A percentile compares a stretch with the other conserved stretches of the same genome.
Evolutionary conservation across 2,113 vertebrate genomes (phyloP).

Genomic region (Bungarus multicinctus): DNA sequence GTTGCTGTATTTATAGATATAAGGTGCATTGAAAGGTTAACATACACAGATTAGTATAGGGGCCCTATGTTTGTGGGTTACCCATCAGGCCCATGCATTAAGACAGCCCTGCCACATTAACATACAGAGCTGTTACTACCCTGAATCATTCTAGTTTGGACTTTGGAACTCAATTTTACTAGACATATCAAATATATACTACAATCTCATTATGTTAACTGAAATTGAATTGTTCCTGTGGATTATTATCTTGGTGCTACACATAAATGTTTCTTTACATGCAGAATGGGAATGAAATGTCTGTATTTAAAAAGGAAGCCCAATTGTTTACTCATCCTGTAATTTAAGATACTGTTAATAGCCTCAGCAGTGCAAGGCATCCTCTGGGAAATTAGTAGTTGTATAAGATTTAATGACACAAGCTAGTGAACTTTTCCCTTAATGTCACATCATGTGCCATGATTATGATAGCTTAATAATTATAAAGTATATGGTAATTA

Average conservation of each 20-base stretch:
- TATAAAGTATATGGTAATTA: neutral
- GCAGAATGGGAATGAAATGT: neutral
- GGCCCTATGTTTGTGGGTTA: too few species aligned
- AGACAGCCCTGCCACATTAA: neutral
- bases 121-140: neutral
- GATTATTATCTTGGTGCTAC: neutral
- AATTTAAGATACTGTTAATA: constrained; percentile 10
- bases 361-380: neutral
- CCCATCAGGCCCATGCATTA: too few species aligned
- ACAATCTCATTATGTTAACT: neutral
- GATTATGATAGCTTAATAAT: constrained; percentile 23
- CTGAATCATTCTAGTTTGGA: neutral
- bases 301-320: neutral
- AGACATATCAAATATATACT: neutral
- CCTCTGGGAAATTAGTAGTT: constrained; percentile 26
- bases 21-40: too few species aligned
- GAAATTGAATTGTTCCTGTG: neutral
- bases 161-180: neutral
- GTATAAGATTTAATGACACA: constrained; percentile 12
- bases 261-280: neutral
- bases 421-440: constrained; percentile 23
- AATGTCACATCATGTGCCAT: constrained; percentile 7
- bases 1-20: too few species aligned
- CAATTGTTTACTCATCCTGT: neutral
- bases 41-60: too few species aligned